Base-by-base conservation (phyloP, 2,888 invertebrate species). In the Dicranocentrus wangi region DNA sequence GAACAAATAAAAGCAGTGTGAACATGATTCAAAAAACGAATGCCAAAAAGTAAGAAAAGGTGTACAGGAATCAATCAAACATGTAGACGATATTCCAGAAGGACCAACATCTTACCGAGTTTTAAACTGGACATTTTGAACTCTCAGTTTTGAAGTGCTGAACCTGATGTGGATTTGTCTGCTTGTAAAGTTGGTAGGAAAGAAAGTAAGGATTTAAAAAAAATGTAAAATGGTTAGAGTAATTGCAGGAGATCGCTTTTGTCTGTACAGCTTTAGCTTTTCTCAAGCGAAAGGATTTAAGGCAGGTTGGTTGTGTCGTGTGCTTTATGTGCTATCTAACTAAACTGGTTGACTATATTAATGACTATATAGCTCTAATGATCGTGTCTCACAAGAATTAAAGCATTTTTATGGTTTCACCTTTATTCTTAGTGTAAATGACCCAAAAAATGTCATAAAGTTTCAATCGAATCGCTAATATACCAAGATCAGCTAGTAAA, bases 101-200 rank as follows among this genome's bases (percentile, higher is more conserved):
- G 13, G 51, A 51, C n/a, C 51, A 17, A 63, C 25, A 32, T 79
- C 83, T 83, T 83, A 83, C 83, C 83, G 76, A 83, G 58, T 70
- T 83, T 83, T 81, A 83, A 83, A 83, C 83, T 83, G 81, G 83
- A 81, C 83, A 83, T 83, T 76, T 63, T 80, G 69, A 70, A 69
- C 68, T 17, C 28, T 21, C 23, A 53, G 70, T 77, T 65, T 28
- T 63, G 51, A 27, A 19, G 65, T 65, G n/a, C n/a, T 79, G 79
- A 73, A 80, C 73, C 80, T 61, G 42, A 28, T 63, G 28, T 21
- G 61, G 68, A 60, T 61, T 19, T 51, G 39, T 19, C 39, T 79
- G 58, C 60, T 61, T 73, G 60, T n/a, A 60, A 68, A 76, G n/a
- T 27, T 25, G 61, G 61, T 15, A 63, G 61, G 61, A 63, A 39